Base-by-base conservation (phyloP, 2,888 invertebrate species). In the Unio delphinus region DNA sequence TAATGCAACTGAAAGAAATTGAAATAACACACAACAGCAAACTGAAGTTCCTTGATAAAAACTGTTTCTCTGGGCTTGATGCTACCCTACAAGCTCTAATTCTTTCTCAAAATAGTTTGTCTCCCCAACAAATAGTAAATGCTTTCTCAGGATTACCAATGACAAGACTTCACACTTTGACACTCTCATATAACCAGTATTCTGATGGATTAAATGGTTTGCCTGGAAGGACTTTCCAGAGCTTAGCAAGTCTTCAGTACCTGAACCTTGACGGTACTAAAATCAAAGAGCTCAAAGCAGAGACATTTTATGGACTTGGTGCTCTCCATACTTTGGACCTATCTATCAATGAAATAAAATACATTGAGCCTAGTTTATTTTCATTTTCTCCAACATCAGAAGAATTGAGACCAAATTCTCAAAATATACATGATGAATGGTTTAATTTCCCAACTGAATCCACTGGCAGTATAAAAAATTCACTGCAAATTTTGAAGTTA, bases 401-500 rank as follows among this genome's bases (percentile, higher is more conserved):
- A 54, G 65, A 71, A 8, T 73, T 88, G 8, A 65, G 75, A 23
- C 80, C 83, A 20, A 62, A 69, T 11, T 54, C n/a, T 20, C 5
- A 8, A 8, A 30, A 15, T 5, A 56, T 26, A 28, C 28, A 34
- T 8, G 57, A 30, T 8, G 34, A 61, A 17, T 26, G 56, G n/a
- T 55, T 78, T 5, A 61, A 68, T 34, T 67, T 80, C 1, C 74
- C 75, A 65, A 5, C 65, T 65, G 80, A 80, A 45, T 82, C 86
- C 55, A 84, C 87, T 65, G 23, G 61, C 5, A 89, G 89, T 3
- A 72, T 88, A 68, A 85, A 86, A 85, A 72, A 84, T 26, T 85
- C 86, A 45, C 76, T 91, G 61, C 84, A 87, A 70, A 84, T 81
- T 60, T 82, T 91, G 58, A 86, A 89, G 54, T 80, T 91, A 64